These are phyloP conservation scores for Fregata magnificens DNA, from an alignment of 2,113 vertebrate species.

Conservation along the genomic window DNA sequence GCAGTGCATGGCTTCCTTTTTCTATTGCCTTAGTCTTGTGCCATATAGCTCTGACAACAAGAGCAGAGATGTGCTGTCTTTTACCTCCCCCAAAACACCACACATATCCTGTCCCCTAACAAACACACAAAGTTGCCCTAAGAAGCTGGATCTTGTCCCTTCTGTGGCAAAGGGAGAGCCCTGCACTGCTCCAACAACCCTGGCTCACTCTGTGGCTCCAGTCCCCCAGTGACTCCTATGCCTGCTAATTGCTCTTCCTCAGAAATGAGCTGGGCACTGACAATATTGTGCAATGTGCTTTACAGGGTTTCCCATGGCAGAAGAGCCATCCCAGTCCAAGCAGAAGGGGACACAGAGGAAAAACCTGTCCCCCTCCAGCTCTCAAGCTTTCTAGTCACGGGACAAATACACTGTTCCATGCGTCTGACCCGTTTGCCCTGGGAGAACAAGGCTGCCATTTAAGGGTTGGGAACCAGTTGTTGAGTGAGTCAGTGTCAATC, in stretches of 20 bases:
- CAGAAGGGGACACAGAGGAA: not conserved
- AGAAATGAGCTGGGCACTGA: not conserved
- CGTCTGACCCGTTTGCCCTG: not conserved
- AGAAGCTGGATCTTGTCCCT: not conserved
- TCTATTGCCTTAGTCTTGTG: not conserved
- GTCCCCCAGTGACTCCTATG: not conserved
- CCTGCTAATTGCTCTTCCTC: not conserved
- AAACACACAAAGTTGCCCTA: not conserved
- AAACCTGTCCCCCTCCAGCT: not conserved
- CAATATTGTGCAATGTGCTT: not conserved
- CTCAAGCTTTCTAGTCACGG: not conserved
- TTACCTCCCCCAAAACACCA: not conserved
- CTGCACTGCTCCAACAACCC: not conserved
- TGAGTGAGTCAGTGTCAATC: constrained; percentile 52
- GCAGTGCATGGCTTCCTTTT: not conserved
- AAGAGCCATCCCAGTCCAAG: not conserved
- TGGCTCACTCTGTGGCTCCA: not conserved
- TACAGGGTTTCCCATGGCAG: not conserved
- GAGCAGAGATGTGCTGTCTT: not conserved
- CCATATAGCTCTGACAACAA: not conserved
- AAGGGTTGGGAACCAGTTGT: constrained; percentile 6
- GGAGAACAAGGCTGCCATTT: constrained; percentile 19
- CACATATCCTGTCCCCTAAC: not conserved
- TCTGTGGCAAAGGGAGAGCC: not conserved
- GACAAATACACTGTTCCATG: not conserved